Percentiles rank a stretch among this genome's conserved stretches.
Evolutionary conservation across 1,140 invertebrate species (phyloP).

Genomic region (Lycorma delicatula): DNA sequence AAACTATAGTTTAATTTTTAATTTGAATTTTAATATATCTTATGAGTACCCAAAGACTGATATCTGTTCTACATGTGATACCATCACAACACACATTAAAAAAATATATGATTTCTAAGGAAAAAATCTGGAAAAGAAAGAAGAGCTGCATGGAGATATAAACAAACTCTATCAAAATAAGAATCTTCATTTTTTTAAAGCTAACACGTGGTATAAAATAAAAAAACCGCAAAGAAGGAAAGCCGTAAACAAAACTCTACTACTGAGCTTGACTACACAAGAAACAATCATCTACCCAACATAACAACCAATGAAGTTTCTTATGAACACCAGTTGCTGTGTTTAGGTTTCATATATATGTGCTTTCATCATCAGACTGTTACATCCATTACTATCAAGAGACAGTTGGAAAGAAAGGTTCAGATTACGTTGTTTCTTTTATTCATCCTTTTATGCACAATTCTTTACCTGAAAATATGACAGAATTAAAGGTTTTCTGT

Average conservation of each 20-base stretch:
- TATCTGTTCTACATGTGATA: slow-evolving; percentile 16
- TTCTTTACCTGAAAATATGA: background rate
- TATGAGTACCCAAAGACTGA: too few species aligned
- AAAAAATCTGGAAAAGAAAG: too few species aligned
- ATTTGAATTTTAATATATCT: too few species aligned
- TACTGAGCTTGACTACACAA: slow-evolving; percentile 16
- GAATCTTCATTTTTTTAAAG: slow-evolving; percentile 14
- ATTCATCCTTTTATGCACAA: slow-evolving; percentile 7
- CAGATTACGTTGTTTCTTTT: slow-evolving; percentile 7
- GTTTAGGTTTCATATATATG: slow-evolving; percentile 13
- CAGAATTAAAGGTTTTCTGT: slow-evolving; percentile 8
- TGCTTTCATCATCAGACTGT: background rate
- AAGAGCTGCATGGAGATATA: slow-evolving; percentile 12
- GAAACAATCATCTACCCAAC: slow-evolving; percentile 22
- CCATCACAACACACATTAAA: slow-evolving; percentile 7
- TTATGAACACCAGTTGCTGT: slow-evolving; percentile 15
- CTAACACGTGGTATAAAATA: slow-evolving; percentile 16
- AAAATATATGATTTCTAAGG: too few species aligned
- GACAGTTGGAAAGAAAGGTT: background rate
- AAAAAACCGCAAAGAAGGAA: slow-evolving; percentile 4
- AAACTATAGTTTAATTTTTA: too few species aligned
- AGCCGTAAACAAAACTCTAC: slow-evolving; percentile 3
- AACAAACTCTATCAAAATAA: slow-evolving; percentile 3
- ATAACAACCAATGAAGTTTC: slow-evolving; percentile 19
- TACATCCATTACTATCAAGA: slow-evolving; percentile 14